Conservation (phyloP, 2,888 invertebrate genomes). For the Trissolcus brochymenae region DNA sequence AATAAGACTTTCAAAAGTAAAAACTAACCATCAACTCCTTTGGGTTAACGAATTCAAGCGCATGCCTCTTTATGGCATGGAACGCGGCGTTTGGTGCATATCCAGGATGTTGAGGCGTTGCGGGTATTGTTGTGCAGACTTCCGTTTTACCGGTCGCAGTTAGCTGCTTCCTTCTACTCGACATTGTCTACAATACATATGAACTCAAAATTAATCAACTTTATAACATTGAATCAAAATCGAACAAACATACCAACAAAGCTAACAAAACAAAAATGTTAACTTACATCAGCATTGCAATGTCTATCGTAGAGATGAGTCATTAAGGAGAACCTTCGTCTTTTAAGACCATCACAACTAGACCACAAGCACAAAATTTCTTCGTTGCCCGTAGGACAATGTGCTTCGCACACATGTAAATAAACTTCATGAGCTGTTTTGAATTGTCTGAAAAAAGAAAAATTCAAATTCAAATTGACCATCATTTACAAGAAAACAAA, state of each 20-base stretch:
- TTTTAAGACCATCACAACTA: constrained; percentile 90
- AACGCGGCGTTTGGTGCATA: constrained; percentile 97
- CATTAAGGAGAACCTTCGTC: constrained; percentile 95
- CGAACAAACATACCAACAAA: not conserved
- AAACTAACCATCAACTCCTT: constrained; percentile 88
- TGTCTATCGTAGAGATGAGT: constrained; percentile 98
- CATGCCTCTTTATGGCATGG: constrained; percentile 97
- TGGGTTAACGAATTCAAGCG: constrained; percentile 91
- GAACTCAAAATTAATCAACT: too few relatives aligned
- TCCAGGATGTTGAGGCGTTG: constrained; percentile 84
- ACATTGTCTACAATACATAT: constrained; percentile 66
- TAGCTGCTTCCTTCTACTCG: constrained; percentile 71
- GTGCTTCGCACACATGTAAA: constrained; percentile 89
- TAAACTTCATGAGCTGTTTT: constrained; percentile 87
- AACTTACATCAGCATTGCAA: constrained; percentile 86
- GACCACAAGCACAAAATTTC: constrained; percentile 95
- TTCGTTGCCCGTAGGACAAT: constrained; percentile 85
- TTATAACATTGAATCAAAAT: not conserved
- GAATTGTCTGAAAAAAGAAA: constrained; percentile 80
- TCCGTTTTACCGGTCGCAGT: constrained; percentile 73
- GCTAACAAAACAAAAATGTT: not conserved
- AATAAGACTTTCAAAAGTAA: not conserved
- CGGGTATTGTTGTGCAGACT: constrained; percentile 76
- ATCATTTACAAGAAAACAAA: not conserved
- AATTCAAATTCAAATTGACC: not conserved